These are phyloP conservation scores for Scaeva pyrastri DNA, from an alignment of 2,888 invertebrate genomes.

Conservation along the genomic window DNA sequence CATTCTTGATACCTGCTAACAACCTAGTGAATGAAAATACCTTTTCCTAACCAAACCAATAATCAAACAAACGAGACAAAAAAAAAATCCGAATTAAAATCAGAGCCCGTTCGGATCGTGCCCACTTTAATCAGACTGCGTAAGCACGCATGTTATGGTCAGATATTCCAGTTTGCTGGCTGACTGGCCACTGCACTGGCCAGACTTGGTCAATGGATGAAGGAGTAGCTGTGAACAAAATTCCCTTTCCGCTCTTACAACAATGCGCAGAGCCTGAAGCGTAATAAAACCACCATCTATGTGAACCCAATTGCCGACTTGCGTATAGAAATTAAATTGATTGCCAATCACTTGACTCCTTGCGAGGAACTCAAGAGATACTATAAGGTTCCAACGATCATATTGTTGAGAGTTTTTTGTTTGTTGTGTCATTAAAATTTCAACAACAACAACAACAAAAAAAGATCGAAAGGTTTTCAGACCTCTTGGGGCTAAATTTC, in stretches of 20 bases:
- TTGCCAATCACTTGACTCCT: conserved; percentile 71
- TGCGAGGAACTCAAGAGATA: conserved; percentile 20
- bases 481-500: conserved; percentile 39
- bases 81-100: conserved; percentile 22
- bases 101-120: not conserved
- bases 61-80: conserved; percentile 9
- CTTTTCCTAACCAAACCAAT: conserved; percentile 10
- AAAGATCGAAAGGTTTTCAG: not conserved
- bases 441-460: not conserved
- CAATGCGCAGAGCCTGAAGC: conserved; percentile 13
- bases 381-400: not conserved
- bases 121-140: conserved; percentile 14
- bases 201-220: conserved; percentile 26
- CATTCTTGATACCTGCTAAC: conserved; percentile 18
- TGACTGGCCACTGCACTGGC: not conserved
- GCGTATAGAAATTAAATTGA: conserved; percentile 73
- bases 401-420: conserved; percentile 22
- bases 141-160: conserved; percentile 25
- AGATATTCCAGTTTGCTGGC: conserved; percentile 9
- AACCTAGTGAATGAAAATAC: conserved; percentile 45
- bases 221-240: conserved; percentile 5
- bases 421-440: conserved; percentile 20
- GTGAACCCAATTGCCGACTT: conserved; percentile 71
- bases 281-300: conserved; percentile 50
- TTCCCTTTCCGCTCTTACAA: conserved; percentile 41